Percentiles rank a stretch among this genome's conserved stretches.
phyloP scores from a whole-genome alignment of 2,797 vertebrate species.

The Clarias laeviceps region DNA sequence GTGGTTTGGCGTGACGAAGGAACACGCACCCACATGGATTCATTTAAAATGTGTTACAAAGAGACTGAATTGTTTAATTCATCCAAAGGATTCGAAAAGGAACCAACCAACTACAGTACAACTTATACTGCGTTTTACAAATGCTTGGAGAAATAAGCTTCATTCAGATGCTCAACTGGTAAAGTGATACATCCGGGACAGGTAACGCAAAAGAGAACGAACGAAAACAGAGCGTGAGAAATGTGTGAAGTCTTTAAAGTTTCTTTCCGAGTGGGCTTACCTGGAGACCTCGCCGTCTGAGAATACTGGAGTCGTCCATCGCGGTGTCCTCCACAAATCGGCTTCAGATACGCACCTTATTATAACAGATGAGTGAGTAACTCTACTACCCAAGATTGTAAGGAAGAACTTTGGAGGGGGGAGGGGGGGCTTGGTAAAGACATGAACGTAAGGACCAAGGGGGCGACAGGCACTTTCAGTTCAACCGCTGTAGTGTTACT shows the following conservation, averaged over 20 bases:
- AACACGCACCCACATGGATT: background rate
- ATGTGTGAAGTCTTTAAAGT: background rate
- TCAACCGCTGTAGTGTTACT: background rate
- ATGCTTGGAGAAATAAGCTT: background rate
- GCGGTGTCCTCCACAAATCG: background rate
- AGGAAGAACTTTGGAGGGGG: background rate
- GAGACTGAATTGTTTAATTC: background rate
- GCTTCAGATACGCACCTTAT: constrained; percentile 19
- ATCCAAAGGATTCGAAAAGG: background rate
- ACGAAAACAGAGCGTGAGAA: background rate
- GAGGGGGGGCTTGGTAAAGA: too few species aligned
- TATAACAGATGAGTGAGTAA: constrained; percentile 7
- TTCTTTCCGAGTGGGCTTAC: constrained; percentile 68
- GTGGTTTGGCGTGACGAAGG: background rate
- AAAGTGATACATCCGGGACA: background rate
- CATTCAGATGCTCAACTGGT: background rate
- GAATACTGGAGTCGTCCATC: constrained; percentile 88
- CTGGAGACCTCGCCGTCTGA: constrained; percentile 85
- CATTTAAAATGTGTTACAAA: background rate
- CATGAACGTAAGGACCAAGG: background rate
- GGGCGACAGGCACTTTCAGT: constrained; percentile 37
- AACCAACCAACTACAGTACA: background rate
- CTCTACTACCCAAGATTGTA: background rate
- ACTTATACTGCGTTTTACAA: background rate
- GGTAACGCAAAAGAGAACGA: background rate